Base-by-base conservation (phyloP, 2,797 vertebrate genomes). In the Glyptemys insculpta region DNA sequence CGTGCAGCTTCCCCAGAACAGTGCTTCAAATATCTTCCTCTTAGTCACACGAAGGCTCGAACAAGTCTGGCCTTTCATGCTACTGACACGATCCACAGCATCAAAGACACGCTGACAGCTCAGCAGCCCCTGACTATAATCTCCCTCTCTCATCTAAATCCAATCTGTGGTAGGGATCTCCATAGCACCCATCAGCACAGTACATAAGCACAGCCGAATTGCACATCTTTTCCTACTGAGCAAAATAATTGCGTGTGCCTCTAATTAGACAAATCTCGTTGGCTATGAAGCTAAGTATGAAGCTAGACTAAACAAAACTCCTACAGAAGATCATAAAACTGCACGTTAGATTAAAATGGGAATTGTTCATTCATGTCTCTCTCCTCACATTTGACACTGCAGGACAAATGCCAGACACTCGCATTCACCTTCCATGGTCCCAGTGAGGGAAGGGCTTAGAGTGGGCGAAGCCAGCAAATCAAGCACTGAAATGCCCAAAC, bases 21-120 rank as follows among this genome's bases (percentile, higher is more conserved):
- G 90, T 72, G 89, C 96, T 95, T 93, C 95, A 92, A 96, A 95
- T 85, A 18, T 93, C 95, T 78, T 83, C 23, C 91, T 93, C 91
- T 91, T 90, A 44, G 92, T 65, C 85, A 16, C 94, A 94, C 87
- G 54, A 50, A 91, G 95, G 94, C 95, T 94, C 95, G 49, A 86
- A 54, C 31, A 90, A 89, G 95, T 89, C 89, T 68, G 95, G 92
- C 95, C 90, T 91, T 87, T 94, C 90, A n/a, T 94, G 93, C 92
- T 89, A 86, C 89, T 92, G 89, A 88, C 89, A 87, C 90, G 91
- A 81, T 83, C 91, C 87, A 86, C 65, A 57, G 18, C 88, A 92
- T 94, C 95, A 96, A 93, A 97, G 95, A 93, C 82, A 65, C 80
- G 27, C 87, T 85, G 89, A 74, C 95, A 85, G 81, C 91, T 37